Conservation (phyloP, 2,888 invertebrate species). For the Hesperia comma region DNA sequence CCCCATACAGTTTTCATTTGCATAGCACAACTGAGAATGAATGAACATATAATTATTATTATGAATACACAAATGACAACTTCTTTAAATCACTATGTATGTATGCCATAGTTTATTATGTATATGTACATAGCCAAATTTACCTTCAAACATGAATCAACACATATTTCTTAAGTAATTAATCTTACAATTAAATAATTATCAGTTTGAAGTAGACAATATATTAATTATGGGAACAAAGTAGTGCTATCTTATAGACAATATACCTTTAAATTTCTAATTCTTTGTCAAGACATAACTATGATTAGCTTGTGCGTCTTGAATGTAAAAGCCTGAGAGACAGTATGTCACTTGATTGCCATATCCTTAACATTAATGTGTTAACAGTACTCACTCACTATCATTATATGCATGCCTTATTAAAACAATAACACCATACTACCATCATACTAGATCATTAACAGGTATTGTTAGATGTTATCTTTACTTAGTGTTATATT, state of each 20-base stretch:
- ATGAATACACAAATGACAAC: too few species aligned
- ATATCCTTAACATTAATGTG: conserved; percentile 73
- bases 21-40: neutral
- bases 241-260: neutral
- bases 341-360: conserved; percentile 52
- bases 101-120: neutral
- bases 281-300: neutral
- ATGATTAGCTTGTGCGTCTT: conserved; percentile 2
- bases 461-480: neutral
- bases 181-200: neutral
- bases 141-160: neutral
- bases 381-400: conserved; percentile 20
- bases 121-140: neutral
- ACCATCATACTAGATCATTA: neutral
- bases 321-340: conserved; percentile 1
- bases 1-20: neutral
- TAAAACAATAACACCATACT: neutral
- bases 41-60: too few species aligned
- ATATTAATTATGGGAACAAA: neutral
- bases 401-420: neutral
- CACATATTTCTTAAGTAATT: neutral
- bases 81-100: too few species aligned
- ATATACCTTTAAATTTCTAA: neutral
- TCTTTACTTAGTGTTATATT: neutral
- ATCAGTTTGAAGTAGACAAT: neutral